Percentiles rank a stretch among this genome's conserved stretches.
These are phyloP conservation scores for Phrixothrix hirtus DNA, from an alignment of 2,888 invertebrate species.

Conservation along the genomic window DNA sequence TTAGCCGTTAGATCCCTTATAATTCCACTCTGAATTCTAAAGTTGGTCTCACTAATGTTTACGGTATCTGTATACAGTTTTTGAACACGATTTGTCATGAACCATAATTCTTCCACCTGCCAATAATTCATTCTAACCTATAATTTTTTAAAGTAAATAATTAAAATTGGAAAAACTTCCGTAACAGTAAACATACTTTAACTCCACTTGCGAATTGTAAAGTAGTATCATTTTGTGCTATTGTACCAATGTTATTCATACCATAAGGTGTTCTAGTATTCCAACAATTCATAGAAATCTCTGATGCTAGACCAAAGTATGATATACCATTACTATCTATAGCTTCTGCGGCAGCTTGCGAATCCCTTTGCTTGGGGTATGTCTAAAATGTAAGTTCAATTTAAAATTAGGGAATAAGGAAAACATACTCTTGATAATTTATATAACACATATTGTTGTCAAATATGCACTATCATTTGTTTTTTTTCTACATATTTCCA, in stretches of 20 bases:
- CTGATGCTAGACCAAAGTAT: conserved; percentile 70
- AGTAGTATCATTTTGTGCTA: conserved; percentile 62
- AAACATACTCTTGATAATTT: no score
- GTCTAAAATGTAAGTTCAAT: conserved; percentile 51
- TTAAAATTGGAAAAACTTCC: not conserved
- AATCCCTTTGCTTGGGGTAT: conserved; percentile 60
- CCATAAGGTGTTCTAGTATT: conserved; percentile 67
- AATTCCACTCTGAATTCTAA: no score
- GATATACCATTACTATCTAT: conserved; percentile 71
- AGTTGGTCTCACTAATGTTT: not conserved
- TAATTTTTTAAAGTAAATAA: no score
- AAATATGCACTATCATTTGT: no score
- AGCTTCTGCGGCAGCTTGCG: conserved; percentile 74
- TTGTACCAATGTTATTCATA: conserved; percentile 59
- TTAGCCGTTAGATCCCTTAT: no score
- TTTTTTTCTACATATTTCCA: no score
- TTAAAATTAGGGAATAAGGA: no score
- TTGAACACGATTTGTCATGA: no score
- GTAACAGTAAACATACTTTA: conserved; percentile 55
- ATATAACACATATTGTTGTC: no score
- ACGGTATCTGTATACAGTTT: not conserved
- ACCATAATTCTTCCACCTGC: no score
- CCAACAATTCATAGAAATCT: conserved; percentile 74
- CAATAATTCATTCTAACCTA: no score
- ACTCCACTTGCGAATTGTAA: conserved; percentile 76